These are phyloP conservation scores for Bujurquina vittata DNA, from an alignment of 2,113 vertebrate genomes.

Conservation along the genomic window DNA sequence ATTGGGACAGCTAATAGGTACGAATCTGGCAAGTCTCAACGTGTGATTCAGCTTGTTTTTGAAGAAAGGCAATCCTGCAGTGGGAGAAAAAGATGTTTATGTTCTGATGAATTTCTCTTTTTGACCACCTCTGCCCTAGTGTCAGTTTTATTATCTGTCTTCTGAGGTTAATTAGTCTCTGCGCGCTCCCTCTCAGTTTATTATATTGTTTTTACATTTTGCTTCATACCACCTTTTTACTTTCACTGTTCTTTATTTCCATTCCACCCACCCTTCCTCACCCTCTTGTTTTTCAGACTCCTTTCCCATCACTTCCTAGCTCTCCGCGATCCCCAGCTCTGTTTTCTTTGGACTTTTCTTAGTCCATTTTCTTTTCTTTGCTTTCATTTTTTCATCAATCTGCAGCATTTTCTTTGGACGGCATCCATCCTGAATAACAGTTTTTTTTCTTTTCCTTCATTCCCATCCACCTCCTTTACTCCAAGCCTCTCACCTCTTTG, in stretches of 20 bases:
- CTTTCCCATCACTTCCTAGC: slow-evolving; percentile 27
- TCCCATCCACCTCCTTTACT: background rate
- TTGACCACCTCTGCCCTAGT: background rate
- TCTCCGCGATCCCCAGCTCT: slow-evolving; percentile 5
- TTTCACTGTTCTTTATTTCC: background rate
- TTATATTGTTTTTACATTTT: background rate
- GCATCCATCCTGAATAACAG: slow-evolving; percentile 36
- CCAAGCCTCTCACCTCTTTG: background rate
- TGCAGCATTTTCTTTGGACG: slow-evolving; percentile 54
- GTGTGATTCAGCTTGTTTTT: background rate
- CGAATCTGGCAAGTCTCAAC: background rate
- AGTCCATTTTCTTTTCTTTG: slow-evolving; percentile 6
- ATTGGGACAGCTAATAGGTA: background rate
- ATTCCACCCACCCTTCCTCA: background rate
- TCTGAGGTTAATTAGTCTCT: background rate
- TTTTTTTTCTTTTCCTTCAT: background rate
- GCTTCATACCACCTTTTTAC: background rate
- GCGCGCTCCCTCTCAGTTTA: background rate
- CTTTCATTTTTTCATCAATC: slow-evolving; percentile 49
- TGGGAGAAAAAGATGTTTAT: background rate
- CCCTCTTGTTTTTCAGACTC: background rate
- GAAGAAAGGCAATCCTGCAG: background rate
- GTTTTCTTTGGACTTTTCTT: slow-evolving; percentile 60
- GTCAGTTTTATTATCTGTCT: background rate
- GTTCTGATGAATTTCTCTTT: background rate